Conservation (phyloP, 2,888 invertebrate genomes). For the Drosophila nigricruria region DNA sequence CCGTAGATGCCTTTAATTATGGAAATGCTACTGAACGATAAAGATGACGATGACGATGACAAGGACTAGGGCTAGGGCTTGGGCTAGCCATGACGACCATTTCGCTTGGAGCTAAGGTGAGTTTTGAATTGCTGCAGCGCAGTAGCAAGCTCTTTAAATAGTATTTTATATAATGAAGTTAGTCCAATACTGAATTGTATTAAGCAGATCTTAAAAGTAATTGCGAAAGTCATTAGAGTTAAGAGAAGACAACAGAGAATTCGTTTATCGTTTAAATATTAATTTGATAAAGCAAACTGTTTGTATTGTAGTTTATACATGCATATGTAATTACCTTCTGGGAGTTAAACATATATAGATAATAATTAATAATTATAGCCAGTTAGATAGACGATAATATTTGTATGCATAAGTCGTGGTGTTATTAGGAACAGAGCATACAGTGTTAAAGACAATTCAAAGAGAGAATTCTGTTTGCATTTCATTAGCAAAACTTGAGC, state of each 20-base stretch:
- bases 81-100: slow-evolving; percentile 1
- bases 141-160: not conserved
- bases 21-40: slow-evolving; percentile 52
- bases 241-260: not conserved
- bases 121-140: not conserved
- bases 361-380: too few relatives aligned
- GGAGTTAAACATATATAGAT: too few relatives aligned
- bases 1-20: slow-evolving; percentile 72
- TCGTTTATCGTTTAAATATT: not conserved
- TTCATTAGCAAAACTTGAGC: too few relatives aligned
- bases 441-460: too few relatives aligned
- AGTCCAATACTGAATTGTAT: too few relatives aligned
- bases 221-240: not conserved
- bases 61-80: not conserved
- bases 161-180: not conserved
- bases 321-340: too few relatives aligned
- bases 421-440: not conserved
- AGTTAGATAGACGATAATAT: too few relatives aligned
- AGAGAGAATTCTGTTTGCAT: too few relatives aligned
- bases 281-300: not conserved
- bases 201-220: not conserved
- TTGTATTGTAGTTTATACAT: too few relatives aligned
- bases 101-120: not conserved
- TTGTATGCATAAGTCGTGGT: too few relatives aligned
- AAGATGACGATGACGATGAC: slow-evolving; percentile 23